phyloP scores from a whole-genome alignment of 2,797 vertebrate species.

The Paramormyrops hopkinsi region DNA sequence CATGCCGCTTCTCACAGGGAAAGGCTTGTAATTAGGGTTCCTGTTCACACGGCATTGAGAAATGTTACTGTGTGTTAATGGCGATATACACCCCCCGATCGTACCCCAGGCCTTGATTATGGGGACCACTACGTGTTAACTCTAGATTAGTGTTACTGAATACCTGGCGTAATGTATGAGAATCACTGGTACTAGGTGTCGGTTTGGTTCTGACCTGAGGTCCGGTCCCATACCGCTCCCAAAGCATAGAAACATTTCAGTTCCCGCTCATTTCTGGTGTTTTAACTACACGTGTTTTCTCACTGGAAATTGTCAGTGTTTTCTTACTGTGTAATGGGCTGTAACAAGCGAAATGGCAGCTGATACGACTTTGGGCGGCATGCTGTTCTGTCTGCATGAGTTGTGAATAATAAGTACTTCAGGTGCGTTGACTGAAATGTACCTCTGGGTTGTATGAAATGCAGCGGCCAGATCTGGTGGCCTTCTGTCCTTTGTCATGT shows the following conservation, averaged over 20 bases:
- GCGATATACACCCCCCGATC: background rate
- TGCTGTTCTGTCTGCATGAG: background rate
- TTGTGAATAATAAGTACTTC: background rate
- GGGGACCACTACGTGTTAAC: background rate
- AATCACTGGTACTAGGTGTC: background rate
- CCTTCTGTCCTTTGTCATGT: background rate
- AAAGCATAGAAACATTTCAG: background rate
- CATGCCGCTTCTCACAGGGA: background rate
- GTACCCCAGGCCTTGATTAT: background rate
- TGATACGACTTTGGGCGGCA: background rate
- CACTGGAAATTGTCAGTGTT: background rate
- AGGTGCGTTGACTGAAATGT: background rate
- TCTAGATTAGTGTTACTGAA: background rate
- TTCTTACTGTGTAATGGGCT: background rate
- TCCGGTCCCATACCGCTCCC: background rate
- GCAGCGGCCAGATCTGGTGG: background rate
- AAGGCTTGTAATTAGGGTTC: background rate
- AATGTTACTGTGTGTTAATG: background rate
- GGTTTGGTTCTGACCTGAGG: background rate
- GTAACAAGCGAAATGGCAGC: background rate
- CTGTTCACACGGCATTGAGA: background rate
- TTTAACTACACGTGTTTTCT: background rate
- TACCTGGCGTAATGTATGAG: background rate
- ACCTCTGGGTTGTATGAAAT: background rate
- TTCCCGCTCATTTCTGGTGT: background rate